Conservation (phyloP, 1,140 invertebrate genomes). For the Ostrea edulis region DNA sequence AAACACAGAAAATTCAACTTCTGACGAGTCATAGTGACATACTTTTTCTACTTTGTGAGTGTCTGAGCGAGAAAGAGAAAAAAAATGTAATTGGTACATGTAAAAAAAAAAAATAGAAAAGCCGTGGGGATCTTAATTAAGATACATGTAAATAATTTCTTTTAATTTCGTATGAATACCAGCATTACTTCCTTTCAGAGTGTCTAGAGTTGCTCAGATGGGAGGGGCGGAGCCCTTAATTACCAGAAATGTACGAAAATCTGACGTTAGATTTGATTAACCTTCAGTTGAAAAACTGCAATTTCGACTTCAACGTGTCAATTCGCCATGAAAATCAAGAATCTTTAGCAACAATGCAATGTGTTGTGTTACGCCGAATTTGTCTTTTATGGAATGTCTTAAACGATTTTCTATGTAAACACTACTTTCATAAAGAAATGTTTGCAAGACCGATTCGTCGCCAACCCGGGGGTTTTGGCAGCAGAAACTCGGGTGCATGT, state of each 20-base stretch:
- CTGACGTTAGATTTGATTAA: background rate
- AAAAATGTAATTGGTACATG: background rate
- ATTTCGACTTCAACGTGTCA: conserved; percentile 36
- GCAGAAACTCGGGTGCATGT: background rate
- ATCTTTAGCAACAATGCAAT: conserved; percentile 34
- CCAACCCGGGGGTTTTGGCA: background rate
- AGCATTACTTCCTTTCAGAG: background rate
- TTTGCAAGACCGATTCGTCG: background rate
- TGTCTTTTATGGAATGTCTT: conserved; percentile 28
- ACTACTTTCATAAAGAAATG: conserved; percentile 14
- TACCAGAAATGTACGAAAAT: background rate
- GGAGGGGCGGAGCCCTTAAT: background rate
- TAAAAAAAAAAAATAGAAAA: too few species aligned
- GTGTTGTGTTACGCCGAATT: background rate
- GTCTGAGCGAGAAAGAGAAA: background rate
- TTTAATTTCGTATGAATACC: background rate
- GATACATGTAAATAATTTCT: background rate
- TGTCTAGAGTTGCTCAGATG: conserved; percentile 13
- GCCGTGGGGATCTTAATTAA: background rate
- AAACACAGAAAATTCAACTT: background rate
- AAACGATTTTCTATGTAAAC: conserved; percentile 29
- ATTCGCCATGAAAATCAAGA: conserved; percentile 19
- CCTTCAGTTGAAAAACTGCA: background rate
- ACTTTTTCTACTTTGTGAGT: background rate
- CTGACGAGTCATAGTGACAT: background rate